Conservation (phyloP, 92 coral and sea anemone genomes). For the Micromussa lordhowensis region DNA sequence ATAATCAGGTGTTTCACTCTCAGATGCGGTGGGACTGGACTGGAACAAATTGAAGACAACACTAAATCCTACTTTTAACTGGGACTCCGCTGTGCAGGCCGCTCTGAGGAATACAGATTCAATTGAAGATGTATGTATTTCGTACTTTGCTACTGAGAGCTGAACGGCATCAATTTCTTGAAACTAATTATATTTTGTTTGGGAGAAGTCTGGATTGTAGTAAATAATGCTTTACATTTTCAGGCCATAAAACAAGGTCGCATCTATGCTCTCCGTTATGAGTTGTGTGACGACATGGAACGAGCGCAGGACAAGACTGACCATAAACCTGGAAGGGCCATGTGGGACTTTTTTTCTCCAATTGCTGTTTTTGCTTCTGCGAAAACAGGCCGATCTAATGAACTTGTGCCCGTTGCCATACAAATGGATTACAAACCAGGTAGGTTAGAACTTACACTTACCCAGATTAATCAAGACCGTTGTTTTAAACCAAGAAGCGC, state of each 20-base stretch:
- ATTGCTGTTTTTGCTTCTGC: conserved; percentile 72
- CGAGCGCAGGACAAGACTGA: conserved; percentile 58
- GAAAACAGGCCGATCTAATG: not conserved
- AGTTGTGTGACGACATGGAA: conserved; percentile 53
- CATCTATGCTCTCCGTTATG: conserved; percentile 67
- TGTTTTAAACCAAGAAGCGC: too few relatives aligned
- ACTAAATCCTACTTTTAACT: conserved; percentile 59
- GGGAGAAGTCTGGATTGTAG: too few relatives aligned
- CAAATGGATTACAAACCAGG: conserved; percentile 64
- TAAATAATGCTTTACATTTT: not conserved
- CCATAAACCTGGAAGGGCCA: conserved; percentile 40
- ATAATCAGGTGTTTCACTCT: not conserved
- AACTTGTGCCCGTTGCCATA: conserved; percentile 73
- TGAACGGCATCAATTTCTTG: too few relatives aligned
- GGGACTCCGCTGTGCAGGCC: conserved; percentile 54
- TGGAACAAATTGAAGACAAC: conserved; percentile 25
- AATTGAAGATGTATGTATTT: conserved; percentile 33
- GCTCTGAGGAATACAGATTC: conserved; percentile 27
- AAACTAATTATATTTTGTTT: too few relatives aligned
- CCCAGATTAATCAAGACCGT: too few relatives aligned
- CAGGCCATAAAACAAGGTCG: conserved; percentile 58
- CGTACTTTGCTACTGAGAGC: too few relatives aligned
- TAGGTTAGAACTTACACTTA: not conserved
- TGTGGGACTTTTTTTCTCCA: conserved; percentile 70
- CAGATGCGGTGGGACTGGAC: conserved; percentile 45